Evolutionary conservation across 2,113 vertebrate species (phyloP).

Genomic region (Ivindomyrus marchei): DNA sequence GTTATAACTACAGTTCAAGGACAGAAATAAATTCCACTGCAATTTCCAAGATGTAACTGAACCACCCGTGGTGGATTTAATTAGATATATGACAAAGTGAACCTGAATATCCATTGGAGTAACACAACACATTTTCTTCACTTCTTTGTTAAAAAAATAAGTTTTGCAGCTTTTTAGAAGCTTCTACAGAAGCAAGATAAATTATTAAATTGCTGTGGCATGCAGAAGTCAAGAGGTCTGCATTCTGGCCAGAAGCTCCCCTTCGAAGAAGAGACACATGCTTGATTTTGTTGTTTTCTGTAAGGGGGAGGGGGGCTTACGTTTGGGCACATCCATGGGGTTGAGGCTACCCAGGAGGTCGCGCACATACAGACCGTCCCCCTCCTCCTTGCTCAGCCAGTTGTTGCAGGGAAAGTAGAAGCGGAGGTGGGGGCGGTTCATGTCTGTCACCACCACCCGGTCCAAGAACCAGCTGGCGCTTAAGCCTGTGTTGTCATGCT

Average conservation of each 20-base stretch:
- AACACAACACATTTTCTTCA: background rate
- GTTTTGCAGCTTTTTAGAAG: background rate
- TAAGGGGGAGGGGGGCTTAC: slow-evolving; percentile 55
- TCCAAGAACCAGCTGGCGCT: slow-evolving; percentile 90
- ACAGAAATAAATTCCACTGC: background rate
- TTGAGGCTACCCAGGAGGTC: slow-evolving; percentile 85
- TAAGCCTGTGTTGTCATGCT: slow-evolving; percentile 92
- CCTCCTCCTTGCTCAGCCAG: slow-evolving; percentile 91
- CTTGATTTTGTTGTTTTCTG: background rate
- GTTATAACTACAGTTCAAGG: background rate
- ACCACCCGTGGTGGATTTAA: background rate
- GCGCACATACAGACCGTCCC: slow-evolving; percentile 78
- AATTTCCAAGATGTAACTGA: background rate
- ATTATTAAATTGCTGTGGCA: background rate
- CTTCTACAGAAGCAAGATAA: background rate
- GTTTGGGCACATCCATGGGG: slow-evolving; percentile 89
- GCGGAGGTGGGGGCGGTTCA: slow-evolving; percentile 87
- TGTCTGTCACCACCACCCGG: slow-evolving; percentile 82
- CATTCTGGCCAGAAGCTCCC: background rate
- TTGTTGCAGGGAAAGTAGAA: slow-evolving; percentile 90
- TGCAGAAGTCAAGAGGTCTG: background rate
- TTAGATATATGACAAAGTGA: background rate
- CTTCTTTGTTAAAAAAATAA: background rate
- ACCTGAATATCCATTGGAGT: background rate
- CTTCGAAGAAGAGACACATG: background rate